Percentiles rank a stretch among this genome's conserved stretches.
Evolutionary conservation across 2,113 vertebrate species (phyloP).

Genomic region (Oreochromis aureus): DNA sequence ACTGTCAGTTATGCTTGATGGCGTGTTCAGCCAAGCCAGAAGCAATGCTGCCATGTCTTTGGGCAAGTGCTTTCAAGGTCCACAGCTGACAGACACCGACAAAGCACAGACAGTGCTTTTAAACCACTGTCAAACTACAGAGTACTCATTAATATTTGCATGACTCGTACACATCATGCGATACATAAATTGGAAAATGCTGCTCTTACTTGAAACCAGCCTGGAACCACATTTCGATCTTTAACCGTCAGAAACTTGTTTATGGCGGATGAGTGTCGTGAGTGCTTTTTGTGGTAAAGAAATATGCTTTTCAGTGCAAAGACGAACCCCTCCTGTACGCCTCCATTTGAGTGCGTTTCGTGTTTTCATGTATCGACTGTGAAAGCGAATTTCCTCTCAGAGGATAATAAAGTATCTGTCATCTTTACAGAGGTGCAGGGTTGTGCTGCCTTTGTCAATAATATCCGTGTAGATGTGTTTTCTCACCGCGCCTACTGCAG

Average conservation of each 20-base stretch:
- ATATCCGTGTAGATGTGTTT: slow-evolving; percentile 52
- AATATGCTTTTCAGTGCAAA: neutral
- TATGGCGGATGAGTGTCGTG: neutral
- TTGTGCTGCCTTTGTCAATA: slow-evolving; percentile 48
- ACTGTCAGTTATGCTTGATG: neutral
- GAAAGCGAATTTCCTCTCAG: slow-evolving; percentile 52
- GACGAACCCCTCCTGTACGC: neutral
- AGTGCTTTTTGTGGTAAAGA: neutral
- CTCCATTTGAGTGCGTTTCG: neutral
- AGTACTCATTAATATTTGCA: neutral
- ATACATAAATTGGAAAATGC: neutral
- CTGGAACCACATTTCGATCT: neutral
- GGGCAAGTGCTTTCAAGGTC: neutral
- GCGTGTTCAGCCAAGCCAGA: neutral
- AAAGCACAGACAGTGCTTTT: neutral
- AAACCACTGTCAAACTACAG: neutral
- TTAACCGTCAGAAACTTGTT: neutral
- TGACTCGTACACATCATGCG: neutral
- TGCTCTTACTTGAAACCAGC: neutral
- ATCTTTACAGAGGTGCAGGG: slow-evolving; percentile 36
- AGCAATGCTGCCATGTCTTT: neutral
- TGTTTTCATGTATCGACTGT: slow-evolving; percentile 36
- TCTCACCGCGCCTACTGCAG: slow-evolving; percentile 26
- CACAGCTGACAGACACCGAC: neutral
- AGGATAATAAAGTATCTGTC: slow-evolving; percentile 59